Evolutionary conservation across 2,113 vertebrate species (phyloP).

Genomic region (Lasiurus borealis): DNA sequence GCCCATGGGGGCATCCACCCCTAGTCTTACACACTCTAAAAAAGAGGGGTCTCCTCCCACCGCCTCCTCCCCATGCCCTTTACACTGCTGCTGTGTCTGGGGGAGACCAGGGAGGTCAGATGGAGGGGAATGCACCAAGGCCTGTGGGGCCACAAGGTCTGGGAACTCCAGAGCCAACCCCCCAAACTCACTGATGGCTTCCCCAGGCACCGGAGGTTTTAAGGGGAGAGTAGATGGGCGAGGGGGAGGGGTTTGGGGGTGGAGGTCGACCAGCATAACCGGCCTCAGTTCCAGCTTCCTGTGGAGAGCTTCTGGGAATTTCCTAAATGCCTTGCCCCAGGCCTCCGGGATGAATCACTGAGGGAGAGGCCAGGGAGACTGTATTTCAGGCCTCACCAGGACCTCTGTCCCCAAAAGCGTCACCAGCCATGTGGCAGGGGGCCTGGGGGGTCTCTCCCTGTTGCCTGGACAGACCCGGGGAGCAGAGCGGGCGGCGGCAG

Average conservation of each 20-base stretch:
- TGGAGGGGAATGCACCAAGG: background rate
- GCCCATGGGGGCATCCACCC: background rate
- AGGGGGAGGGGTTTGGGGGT: too few species aligned
- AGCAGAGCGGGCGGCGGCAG: too few species aligned
- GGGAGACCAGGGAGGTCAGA: background rate
- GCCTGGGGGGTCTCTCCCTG: background rate
- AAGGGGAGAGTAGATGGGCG: background rate
- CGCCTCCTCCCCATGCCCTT: background rate
- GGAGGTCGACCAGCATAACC: too few species aligned
- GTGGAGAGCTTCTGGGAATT: background rate
- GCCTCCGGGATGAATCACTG: background rate
- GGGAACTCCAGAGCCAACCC: background rate
- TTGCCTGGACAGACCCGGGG: fast-evolving
- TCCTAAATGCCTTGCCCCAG: background rate
- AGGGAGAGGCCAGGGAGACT: too few species aligned
- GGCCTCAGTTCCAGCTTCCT: background rate
- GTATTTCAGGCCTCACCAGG: background rate
- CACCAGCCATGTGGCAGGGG: background rate
- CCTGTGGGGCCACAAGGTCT: background rate
- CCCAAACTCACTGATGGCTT: background rate
- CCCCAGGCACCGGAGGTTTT: background rate
- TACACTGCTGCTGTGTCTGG: background rate
- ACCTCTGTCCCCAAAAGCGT: background rate
- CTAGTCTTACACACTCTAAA: background rate
- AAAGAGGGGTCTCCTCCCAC: background rate